phyloP scores from a whole-genome alignment of 2,888 invertebrate species.

The Argyra leucocephala region DNA sequence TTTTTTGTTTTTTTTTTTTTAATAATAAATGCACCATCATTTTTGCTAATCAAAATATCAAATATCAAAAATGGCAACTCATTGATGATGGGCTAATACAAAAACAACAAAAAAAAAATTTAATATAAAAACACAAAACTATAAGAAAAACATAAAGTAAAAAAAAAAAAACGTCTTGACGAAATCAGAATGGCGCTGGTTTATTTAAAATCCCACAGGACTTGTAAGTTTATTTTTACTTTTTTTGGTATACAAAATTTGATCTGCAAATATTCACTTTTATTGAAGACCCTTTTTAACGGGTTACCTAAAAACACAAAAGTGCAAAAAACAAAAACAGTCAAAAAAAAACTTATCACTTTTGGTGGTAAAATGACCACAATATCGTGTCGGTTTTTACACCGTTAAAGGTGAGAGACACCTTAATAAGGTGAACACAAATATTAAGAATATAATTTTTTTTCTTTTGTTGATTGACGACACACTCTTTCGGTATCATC shows the following conservation, averaged over 20 bases:
- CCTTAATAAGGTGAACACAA: no score
- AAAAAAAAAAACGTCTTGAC: not conserved
- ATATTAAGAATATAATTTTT: no score
- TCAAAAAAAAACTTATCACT: not conserved
- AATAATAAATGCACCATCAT: not conserved
- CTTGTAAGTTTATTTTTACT: no score
- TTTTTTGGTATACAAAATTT: not conserved
- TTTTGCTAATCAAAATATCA: not conserved
- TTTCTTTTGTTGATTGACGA: not conserved
- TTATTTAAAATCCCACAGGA: not conserved
- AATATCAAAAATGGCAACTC: not conserved
- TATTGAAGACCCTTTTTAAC: not conserved
- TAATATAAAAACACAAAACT: no score
- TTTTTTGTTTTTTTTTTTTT: no score
- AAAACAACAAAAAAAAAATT: no score
- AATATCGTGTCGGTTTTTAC: slow-evolving; percentile 4
- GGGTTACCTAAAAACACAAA: not conserved
- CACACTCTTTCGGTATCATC: not conserved
- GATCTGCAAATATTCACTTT: not conserved
- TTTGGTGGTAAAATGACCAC: slow-evolving; percentile 6
- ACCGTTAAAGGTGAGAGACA: not conserved
- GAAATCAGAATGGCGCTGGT: not conserved
- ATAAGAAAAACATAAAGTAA: not conserved
- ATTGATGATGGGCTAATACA: not conserved
- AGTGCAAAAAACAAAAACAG: not conserved